Percentiles rank a stretch among this genome's conserved stretches.
Evolutionary conservation across 2,113 vertebrate genomes (phyloP).

Genomic region (Oxyura jamaicensis): DNA sequence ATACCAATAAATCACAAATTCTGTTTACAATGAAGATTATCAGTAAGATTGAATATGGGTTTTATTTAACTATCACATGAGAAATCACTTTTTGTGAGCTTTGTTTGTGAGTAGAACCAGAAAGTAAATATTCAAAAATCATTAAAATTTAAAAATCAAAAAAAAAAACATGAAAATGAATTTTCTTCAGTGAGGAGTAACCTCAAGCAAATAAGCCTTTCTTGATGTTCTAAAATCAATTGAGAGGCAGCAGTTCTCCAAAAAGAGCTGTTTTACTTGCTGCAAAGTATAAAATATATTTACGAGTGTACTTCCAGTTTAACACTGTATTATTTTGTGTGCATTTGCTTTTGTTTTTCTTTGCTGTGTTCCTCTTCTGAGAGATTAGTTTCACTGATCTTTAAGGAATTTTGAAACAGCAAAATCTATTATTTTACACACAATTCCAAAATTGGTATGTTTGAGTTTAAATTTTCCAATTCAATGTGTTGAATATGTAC

Average conservation of each 20-base stretch:
- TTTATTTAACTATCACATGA: constrained; percentile 53
- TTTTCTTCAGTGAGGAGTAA: constrained; percentile 52
- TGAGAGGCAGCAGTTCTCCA: neutral
- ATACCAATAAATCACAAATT: constrained; percentile 34
- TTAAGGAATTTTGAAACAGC: neutral
- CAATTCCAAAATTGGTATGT: neutral
- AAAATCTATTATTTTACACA: constrained; percentile 17
- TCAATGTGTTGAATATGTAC: neutral
- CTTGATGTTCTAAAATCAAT: constrained; percentile 29
- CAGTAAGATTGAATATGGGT: constrained; percentile 22
- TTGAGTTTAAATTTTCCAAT: neutral
- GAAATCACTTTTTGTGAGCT: constrained; percentile 55
- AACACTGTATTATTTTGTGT: constrained; percentile 1
- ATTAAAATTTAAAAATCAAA: constrained; percentile 62
- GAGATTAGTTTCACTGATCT: constrained; percentile 4
- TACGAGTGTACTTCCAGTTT: neutral
- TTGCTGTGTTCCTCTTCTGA: neutral
- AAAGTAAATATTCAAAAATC: constrained; percentile 66
- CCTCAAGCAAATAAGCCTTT: constrained; percentile 24
- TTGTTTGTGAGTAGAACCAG: constrained; percentile 48
- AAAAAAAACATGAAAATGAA: constrained; percentile 57
- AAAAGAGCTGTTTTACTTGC: constrained; percentile 35
- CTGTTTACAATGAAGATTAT: constrained; percentile 32
- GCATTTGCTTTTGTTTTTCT: neutral
- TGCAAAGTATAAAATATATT: constrained; percentile 34